Percentiles rank a stretch among this genome's conserved stretches.
Conservation (phyloP, 2,797 vertebrate species). For the Crenuchus spilurus region DNA sequence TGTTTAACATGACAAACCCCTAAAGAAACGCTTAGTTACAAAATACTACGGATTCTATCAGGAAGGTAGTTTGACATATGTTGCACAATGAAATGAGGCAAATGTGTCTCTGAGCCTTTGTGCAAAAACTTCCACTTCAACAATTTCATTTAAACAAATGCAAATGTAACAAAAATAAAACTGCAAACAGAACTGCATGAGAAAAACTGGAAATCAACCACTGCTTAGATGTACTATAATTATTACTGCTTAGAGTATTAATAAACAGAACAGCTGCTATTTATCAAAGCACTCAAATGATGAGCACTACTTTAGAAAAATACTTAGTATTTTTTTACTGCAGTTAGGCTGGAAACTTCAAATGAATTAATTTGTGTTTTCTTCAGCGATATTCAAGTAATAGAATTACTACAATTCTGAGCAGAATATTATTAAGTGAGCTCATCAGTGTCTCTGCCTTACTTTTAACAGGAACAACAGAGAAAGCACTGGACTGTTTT, state of each 20-base stretch:
- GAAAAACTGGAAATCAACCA: not conserved
- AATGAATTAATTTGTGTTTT: too few relatives aligned
- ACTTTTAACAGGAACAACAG: not conserved
- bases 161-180: not conserved
- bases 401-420: not conserved
- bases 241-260: too few relatives aligned
- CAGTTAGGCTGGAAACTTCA: too few relatives aligned
- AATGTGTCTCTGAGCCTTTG: conserved; percentile 49
- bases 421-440: not conserved
- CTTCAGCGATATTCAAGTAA: too few relatives aligned
- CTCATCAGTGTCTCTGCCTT: not conserved
- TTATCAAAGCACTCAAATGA: too few relatives aligned
- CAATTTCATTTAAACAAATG: not conserved
- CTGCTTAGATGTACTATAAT: not conserved
- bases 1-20: not conserved
- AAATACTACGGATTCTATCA: not conserved
- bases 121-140: conserved; percentile 63
- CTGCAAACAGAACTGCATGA: not conserved
- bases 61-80: not conserved
- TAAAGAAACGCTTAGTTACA: not conserved
- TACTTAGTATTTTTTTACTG: too few relatives aligned
- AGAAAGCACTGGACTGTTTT: not conserved
- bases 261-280: too few relatives aligned
- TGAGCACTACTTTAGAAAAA: too few relatives aligned
- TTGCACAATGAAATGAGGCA: conserved; percentile 19